A percentile compares a stretch with the other conserved stretches of the same genome.
These are phyloP conservation scores for Diglossa brunneiventris DNA, from an alignment of 2,113 vertebrate genomes.

Conservation along the genomic window DNA sequence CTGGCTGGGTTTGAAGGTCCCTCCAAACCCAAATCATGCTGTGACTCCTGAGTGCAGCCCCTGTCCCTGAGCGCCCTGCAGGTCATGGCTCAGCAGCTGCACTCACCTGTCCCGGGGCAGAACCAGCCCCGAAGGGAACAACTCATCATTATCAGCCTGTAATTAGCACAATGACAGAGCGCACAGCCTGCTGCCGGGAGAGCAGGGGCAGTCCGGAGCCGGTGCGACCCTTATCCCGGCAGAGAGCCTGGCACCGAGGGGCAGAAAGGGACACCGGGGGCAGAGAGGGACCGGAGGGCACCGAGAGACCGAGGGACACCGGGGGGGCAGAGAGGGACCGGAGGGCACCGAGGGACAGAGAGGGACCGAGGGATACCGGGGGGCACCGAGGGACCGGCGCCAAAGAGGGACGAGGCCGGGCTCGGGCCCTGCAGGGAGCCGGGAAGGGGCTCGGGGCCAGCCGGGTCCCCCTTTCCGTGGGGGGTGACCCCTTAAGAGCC, in stretches of 20 bases:
- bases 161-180: background rate
- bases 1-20: no score
- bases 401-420: background rate
- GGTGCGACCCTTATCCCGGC: no score
- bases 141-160: rapidly evolving
- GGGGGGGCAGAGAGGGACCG: no score
- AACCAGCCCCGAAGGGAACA: rapidly evolving
- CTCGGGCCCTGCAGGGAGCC: rapidly evolving
- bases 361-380: no score
- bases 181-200: background rate
- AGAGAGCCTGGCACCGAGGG: no score
- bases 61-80: no score
- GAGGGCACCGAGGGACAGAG: no score
- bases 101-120: background rate
- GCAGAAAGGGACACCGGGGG: no score
- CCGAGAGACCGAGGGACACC: no score
- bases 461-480: background rate
- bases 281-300: no score
- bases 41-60: background rate
- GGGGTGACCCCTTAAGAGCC: background rate
- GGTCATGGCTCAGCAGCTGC: background rate
- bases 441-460: no score
- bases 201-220: rapidly evolving
- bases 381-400: no score
- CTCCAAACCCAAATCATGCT: background rate